These are phyloP conservation scores for Eupithecia exiguata DNA, from an alignment of 2,888 invertebrate species.

Conservation along the genomic window DNA sequence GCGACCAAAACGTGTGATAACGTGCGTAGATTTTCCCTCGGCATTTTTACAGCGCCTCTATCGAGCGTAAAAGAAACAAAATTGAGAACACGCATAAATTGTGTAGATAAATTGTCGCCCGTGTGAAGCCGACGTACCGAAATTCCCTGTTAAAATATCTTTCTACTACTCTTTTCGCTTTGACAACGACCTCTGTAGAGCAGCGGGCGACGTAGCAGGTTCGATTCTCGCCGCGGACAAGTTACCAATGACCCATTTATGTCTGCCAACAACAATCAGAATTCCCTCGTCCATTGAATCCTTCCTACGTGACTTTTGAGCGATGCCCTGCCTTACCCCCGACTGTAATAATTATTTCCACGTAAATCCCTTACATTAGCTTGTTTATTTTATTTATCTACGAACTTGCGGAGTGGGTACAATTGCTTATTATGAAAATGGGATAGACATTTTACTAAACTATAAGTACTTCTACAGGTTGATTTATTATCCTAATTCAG, in stretches of 20 bases:
- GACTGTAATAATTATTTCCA: not conserved
- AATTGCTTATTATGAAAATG: not conserved
- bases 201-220: not conserved
- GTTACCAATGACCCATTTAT: too few species aligned
- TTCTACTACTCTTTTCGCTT: not conserved
- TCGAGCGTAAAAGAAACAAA: conserved; percentile 7
- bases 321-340: not conserved
- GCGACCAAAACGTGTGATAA: not conserved
- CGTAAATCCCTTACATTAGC: conserved; percentile 2
- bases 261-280: not conserved
- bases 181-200: not conserved
- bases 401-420: not conserved
- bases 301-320: conserved; percentile 2
- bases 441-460: not conserved
- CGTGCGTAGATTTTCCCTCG: not conserved
- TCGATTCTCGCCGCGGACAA: not conserved
- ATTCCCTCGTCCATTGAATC: not conserved
- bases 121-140: not conserved
- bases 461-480: not conserved
- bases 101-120: not conserved
- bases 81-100: conserved; percentile 7
- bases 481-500: too few species aligned
- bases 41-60: conserved; percentile 2
- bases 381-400: conserved; percentile 2
- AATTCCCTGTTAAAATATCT: conserved; percentile 2